phyloP scores from a whole-genome alignment of 2,888 invertebrate species.

The Eueremaeus valkanovi region DNA sequence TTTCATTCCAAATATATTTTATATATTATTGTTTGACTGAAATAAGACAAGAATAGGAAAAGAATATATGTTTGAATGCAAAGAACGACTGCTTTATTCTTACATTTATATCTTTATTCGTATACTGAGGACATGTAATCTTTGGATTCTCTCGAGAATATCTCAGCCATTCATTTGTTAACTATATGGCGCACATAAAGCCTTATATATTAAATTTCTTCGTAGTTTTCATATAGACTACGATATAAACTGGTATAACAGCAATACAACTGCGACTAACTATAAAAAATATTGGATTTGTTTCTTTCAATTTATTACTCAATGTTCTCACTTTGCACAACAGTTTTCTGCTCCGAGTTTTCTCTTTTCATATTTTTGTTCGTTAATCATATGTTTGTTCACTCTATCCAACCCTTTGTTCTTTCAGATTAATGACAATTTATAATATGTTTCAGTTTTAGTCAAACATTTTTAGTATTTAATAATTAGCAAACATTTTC shows the following conservation, averaged over 20 bases:
- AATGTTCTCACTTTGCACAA: not conserved
- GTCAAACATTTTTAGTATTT: no score
- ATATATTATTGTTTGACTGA: no score
- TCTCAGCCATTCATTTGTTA: conserved; percentile 8
- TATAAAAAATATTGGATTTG: not conserved
- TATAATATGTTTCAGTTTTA: no score
- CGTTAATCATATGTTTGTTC: conserved; percentile 3
- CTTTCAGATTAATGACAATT: not conserved
- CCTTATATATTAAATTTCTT: not conserved
- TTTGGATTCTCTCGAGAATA: not conserved
- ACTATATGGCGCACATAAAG: not conserved
- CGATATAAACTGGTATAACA: not conserved
- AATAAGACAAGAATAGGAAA: no score
- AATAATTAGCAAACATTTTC: no score
- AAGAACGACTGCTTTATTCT: not conserved
- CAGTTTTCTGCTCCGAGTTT: not conserved
- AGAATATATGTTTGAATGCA: not conserved
- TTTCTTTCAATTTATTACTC: conserved; percentile 5
- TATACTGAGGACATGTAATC: not conserved
- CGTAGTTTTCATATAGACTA: not conserved
- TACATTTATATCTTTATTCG: not conserved
- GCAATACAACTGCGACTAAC: not conserved
- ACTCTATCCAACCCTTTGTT: not conserved
- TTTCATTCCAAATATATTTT: no score
- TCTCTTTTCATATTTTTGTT: not conserved